Evolutionary conservation across 1,140 invertebrate genomes (phyloP).

Genomic region (Leucophenga varia): DNA sequence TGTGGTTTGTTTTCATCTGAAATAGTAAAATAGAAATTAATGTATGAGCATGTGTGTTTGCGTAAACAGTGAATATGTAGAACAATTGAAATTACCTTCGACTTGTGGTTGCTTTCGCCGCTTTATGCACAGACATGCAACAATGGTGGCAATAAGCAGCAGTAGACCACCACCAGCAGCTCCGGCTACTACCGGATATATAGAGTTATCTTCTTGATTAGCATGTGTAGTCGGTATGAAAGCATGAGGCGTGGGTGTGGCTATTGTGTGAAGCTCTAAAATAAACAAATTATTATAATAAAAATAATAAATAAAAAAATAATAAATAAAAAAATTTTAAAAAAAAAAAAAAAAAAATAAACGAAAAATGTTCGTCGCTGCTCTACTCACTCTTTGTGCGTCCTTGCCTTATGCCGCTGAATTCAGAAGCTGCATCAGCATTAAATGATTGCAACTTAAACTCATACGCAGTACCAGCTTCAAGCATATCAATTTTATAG

Average conservation of each 20-base stretch:
- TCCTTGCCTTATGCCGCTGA: slow-evolving; percentile 75
- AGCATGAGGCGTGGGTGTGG: slow-evolving; percentile 11
- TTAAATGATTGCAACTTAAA: slow-evolving; percentile 93
- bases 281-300: background rate
- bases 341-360: too few relatives aligned
- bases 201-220: slow-evolving; percentile 38
- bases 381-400: slow-evolving; percentile 66
- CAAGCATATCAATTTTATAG: slow-evolving; percentile 74
- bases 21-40: slow-evolving; percentile 2
- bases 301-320: background rate
- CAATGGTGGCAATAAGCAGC: slow-evolving; percentile 37
- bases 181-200: slow-evolving; percentile 45
- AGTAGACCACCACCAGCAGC: slow-evolving; percentile 40
- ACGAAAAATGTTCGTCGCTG: too few relatives aligned
- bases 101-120: slow-evolving; percentile 57
- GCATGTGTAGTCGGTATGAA: slow-evolving; percentile 25
- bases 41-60: too few relatives aligned
- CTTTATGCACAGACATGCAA: slow-evolving; percentile 55
- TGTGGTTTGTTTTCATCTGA: slow-evolving; percentile 49
- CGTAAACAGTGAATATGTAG: too few relatives aligned
- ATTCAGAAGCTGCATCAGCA: slow-evolving; percentile 78
- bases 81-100: slow-evolving; percentile 58
- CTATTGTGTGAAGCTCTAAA: slow-evolving; percentile 21
- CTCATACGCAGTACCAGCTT: slow-evolving; percentile 81
- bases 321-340: background rate